These are phyloP conservation scores for Catocala sponsa DNA, from an alignment of 2,888 invertebrate genomes.

Conservation along the genomic window DNA sequence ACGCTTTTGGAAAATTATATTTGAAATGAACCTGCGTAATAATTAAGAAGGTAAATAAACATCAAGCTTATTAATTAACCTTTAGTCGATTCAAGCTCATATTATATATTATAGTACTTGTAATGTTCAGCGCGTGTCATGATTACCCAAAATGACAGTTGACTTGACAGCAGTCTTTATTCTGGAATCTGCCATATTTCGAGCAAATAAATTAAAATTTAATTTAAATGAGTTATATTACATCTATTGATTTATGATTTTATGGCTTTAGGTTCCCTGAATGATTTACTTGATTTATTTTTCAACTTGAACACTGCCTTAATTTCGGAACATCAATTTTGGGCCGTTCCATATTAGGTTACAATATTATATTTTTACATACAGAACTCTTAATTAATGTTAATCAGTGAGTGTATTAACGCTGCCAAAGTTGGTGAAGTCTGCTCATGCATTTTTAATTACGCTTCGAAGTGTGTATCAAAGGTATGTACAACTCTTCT, in stretches of 20 bases:
- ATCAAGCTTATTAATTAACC: too few relatives aligned
- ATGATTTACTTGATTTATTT: constrained; percentile 34
- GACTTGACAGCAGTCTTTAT: constrained; percentile 40
- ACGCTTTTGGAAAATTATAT: too few relatives aligned
- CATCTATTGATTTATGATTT: constrained; percentile 29
- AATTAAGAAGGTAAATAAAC: too few relatives aligned
- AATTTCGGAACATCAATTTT: constrained; percentile 19
- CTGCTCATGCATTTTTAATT: constrained; percentile 40
- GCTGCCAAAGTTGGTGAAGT: constrained; percentile 40
- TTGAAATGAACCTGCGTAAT: too few relatives aligned
- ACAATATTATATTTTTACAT: constrained; percentile 29
- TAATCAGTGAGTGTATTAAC: constrained; percentile 44
- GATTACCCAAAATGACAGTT: constrained; percentile 11
- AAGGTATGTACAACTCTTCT: constrained; percentile 39
- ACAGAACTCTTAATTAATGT: constrained; percentile 30
- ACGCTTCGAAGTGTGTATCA: constrained; percentile 33
- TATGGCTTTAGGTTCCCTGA: constrained; percentile 36
- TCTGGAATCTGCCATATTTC: constrained; percentile 47
- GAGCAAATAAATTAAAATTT: constrained; percentile 37
- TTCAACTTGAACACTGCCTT: constrained; percentile 20
- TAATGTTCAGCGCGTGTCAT: too few relatives aligned
- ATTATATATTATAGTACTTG: too few relatives aligned
- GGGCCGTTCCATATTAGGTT: constrained; percentile 21
- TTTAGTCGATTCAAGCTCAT: neutral
- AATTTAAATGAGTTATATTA: constrained; percentile 19